A percentile compares a stretch with the other conserved stretches of the same genome.
Evolutionary conservation across 2,113 vertebrate genomes (phyloP).

Genomic region (Chrysochloris asiatica): DNA sequence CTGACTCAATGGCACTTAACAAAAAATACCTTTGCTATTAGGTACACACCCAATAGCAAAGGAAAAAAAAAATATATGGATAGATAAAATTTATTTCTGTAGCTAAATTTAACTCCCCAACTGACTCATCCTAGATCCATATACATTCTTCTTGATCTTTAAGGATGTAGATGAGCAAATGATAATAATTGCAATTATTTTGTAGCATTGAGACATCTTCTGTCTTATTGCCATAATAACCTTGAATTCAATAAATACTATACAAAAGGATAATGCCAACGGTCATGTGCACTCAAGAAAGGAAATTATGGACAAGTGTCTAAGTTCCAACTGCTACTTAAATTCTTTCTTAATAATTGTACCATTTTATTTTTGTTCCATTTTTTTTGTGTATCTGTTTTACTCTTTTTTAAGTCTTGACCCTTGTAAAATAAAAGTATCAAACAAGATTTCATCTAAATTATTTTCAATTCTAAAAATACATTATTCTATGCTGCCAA

Average conservation of each 20-base stretch:
- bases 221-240: not conserved
- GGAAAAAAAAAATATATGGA: not conserved
- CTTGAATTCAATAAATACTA: not conserved
- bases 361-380: not conserved
- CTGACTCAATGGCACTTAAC: no score
- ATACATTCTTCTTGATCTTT: not conserved
- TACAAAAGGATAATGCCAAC: not conserved
- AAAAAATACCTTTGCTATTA: no score
- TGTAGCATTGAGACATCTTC: not conserved
- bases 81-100: not conserved
- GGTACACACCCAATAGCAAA: not conserved
- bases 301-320: not conserved
- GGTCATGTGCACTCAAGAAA: not conserved
- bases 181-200: not conserved
- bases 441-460: not conserved
- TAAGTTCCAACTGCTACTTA: not conserved
- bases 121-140: not conserved
- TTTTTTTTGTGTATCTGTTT: no score
- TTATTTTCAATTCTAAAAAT: constrained; percentile 26
- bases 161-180: not conserved
- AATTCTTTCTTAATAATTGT: no score
- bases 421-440: not conserved
- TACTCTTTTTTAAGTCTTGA: not conserved
- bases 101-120: not conserved
- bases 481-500: not conserved